These are phyloP conservation scores for Microplitis deprimator DNA, from an alignment of 2,888 invertebrate genomes.

Conservation along the genomic window DNA sequence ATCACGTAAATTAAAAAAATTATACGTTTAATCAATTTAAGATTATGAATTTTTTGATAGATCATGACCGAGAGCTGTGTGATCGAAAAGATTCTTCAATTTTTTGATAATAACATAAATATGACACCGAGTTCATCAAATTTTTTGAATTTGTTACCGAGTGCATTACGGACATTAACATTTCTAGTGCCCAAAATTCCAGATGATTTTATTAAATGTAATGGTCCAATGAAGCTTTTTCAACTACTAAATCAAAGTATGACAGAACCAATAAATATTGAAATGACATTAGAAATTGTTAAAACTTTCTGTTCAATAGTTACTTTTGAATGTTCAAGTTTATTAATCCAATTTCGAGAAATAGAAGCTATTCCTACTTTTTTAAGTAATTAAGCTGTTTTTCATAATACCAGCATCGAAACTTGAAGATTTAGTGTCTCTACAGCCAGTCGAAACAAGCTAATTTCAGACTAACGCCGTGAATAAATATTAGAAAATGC, in stretches of 20 bases:
- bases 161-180: slow-evolving; percentile 57
- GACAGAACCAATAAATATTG: slow-evolving; percentile 49
- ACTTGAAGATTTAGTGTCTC: too few relatives aligned
- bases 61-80: slow-evolving; percentile 53
- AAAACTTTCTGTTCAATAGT: slow-evolving; percentile 58
- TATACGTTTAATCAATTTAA: not conserved
- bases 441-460: too few relatives aligned
- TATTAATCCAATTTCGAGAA: slow-evolving; percentile 52
- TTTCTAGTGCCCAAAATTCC: slow-evolving; percentile 57
- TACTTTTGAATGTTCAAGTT: slow-evolving; percentile 35
- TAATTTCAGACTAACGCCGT: too few relatives aligned
- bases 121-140: slow-evolving; percentile 47
- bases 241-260: slow-evolving; percentile 55
- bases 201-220: slow-evolving; percentile 57
- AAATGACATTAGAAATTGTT: slow-evolving; percentile 46
- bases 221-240: slow-evolving; percentile 61
- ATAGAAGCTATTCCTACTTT: slow-evolving; percentile 48
- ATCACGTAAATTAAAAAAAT: not conserved
- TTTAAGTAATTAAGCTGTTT: slow-evolving; percentile 52
- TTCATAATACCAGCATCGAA: too few relatives aligned
- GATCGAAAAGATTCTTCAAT: slow-evolving; percentile 53
- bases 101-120: slow-evolving; percentile 52
- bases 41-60: slow-evolving; percentile 46
- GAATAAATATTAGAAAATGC: too few relatives aligned
- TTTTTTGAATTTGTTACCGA: slow-evolving; percentile 57